phyloP scores from a whole-genome alignment of 37 sponge, comb jelly and placozoan genomes.

The Geodia barretti region DNA sequence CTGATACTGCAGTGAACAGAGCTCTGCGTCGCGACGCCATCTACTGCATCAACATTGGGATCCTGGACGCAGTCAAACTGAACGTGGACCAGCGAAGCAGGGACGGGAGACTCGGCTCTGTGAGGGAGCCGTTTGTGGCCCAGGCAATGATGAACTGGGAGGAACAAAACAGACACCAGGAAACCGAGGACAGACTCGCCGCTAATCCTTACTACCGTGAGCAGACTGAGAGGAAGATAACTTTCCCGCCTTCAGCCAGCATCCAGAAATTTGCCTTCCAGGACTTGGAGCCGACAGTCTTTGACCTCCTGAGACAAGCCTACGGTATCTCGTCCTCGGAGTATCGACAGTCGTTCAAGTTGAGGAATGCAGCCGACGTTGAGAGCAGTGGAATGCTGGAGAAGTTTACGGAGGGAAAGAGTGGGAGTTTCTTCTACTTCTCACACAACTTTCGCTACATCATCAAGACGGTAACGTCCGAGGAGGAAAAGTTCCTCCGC shows the following conservation, averaged over 20 bases:
- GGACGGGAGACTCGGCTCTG: constrained; percentile 23
- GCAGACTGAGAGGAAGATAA: constrained; percentile 26
- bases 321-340: constrained; percentile 42
- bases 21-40: constrained; percentile 72
- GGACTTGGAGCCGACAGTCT: constrained; percentile 76
- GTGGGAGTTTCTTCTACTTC: constrained; percentile 96
- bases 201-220: constrained; percentile 46
- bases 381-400: constrained; percentile 85
- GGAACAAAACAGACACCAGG: constrained; percentile 30
- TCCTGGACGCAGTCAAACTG: constrained; percentile 58
- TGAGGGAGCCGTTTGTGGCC: constrained; percentile 49
- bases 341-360: constrained; percentile 74
- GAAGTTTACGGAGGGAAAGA: constrained; percentile 94
- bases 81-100: constrained; percentile 16
- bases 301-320: constrained; percentile 55
- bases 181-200: constrained; percentile 8
- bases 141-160: constrained; percentile 54
- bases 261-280: constrained; percentile 63
- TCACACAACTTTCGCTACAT: constrained; percentile 81
- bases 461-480: constrained; percentile 81
- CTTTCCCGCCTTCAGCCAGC: constrained; percentile 44
- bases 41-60: constrained; percentile 79
- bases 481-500: constrained; percentile 66
- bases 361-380: constrained; percentile 56
- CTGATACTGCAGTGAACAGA: constrained; percentile 59